Evolutionary conservation across 2,888 invertebrate species (phyloP).

Genomic region (Steinernema scapterisci): DNA sequence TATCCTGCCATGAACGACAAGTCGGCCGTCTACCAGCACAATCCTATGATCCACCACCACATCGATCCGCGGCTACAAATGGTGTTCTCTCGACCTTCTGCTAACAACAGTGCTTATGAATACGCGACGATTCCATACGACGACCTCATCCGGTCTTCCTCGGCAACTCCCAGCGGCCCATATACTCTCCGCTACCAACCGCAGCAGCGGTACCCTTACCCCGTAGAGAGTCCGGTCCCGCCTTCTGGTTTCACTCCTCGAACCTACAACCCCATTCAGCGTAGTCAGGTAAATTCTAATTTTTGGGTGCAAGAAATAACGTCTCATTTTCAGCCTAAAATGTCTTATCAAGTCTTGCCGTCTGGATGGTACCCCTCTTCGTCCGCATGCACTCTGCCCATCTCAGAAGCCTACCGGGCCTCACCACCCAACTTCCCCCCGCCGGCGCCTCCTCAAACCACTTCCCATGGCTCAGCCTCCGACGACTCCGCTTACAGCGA

Average conservation of each 20-base stretch:
- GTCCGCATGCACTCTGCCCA: constrained; percentile 19
- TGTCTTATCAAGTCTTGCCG: neutral
- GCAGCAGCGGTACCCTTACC: neutral
- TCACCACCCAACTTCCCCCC: constrained; percentile 37
- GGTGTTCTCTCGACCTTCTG: constrained; percentile 22
- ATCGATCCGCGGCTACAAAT: neutral
- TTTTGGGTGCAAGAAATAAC: neutral
- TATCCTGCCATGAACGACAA: constrained; percentile 19
- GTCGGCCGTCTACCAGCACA: constrained; percentile 10
- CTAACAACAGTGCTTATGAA: constrained; percentile 43
- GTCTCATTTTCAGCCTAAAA: neutral
- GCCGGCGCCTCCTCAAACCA: constrained; percentile 36
- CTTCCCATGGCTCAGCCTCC: constrained; percentile 37
- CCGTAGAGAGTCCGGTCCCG: neutral
- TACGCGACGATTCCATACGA: constrained; percentile 60
- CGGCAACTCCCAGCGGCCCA: constrained; percentile 29
- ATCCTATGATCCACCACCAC: constrained; percentile 7
- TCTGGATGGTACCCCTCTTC: constrained; percentile 8
- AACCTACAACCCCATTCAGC: constrained; percentile 45
- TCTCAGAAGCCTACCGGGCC: constrained; percentile 5
- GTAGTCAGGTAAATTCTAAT: neutral
- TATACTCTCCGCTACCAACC: constrained; percentile 30
- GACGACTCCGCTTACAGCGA: constrained; percentile 62
- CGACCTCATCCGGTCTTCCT: constrained; percentile 45
- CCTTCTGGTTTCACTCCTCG: constrained; percentile 40